Percentiles rank a stretch among this genome's conserved stretches.
phyloP scores from a whole-genome alignment of 2,888 invertebrate species.

The Notodonta dromedarius region DNA sequence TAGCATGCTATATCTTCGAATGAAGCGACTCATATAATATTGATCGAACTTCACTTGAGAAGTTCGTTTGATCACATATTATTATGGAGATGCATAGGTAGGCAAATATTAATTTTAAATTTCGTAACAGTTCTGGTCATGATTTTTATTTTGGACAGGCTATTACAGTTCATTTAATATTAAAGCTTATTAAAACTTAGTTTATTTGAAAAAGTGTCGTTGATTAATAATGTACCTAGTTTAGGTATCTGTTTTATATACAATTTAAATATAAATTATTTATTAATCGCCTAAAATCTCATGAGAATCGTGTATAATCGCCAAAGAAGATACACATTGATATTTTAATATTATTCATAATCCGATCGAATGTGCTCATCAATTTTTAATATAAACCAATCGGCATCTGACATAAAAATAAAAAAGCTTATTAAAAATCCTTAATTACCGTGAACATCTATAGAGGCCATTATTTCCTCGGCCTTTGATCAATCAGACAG shows the following conservation, averaged over 20 bases:
- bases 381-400: conserved; percentile 6
- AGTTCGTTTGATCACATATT: too few species aligned
- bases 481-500: conserved; percentile 64
- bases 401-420: conserved; percentile 11
- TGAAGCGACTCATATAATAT: too few species aligned
- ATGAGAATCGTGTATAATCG: background rate
- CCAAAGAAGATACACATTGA: background rate
- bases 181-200: too few species aligned
- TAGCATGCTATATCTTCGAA: too few species aligned
- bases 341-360: conserved; percentile 5
- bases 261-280: background rate
- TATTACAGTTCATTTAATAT: too few species aligned
- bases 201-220: too few species aligned
- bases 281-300: background rate
- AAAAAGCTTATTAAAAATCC: conserved; percentile 50
- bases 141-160: too few species aligned
- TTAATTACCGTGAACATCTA: conserved; percentile 56
- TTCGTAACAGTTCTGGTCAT: background rate
- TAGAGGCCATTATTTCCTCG: conserved; percentile 41
- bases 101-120: too few species aligned
- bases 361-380: conserved; percentile 5
- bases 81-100: too few species aligned
- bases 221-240: too few species aligned
- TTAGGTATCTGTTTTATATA: background rate
- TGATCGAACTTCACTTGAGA: too few species aligned